Conservation (phyloP, 1,140 invertebrate species). For the Drosophila aff. region DNA sequence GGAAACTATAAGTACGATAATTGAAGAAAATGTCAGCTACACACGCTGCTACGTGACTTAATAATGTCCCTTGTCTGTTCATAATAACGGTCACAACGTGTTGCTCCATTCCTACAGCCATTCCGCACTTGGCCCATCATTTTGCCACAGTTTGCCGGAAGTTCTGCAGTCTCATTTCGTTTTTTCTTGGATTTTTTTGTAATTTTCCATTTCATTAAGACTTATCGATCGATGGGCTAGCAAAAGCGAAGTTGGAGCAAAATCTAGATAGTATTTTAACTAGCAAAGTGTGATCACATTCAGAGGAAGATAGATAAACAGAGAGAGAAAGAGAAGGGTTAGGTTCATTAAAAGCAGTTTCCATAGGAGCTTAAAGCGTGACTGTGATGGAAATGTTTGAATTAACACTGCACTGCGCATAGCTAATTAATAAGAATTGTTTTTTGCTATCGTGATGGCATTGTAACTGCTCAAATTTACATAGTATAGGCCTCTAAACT, state of each 20-base stretch:
- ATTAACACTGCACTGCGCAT: conserved; percentile 52
- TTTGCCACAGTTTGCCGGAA: conserved; percentile 20
- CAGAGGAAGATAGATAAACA: not conserved
- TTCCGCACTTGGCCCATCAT: conserved; percentile 6
- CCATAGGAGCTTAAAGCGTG: conserved; percentile 25
- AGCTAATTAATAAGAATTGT: conserved; percentile 23
- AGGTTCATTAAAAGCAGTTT: not conserved
- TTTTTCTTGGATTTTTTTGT: conserved; percentile 29
- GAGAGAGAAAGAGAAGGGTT: not conserved
- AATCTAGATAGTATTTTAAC: conserved; percentile 48
- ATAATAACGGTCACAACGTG: conserved; percentile 67
- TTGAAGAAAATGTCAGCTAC: conserved; percentile 81
- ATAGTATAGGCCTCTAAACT: not conserved
- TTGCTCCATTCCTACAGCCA: conserved; percentile 29
- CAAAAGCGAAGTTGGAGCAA: conserved; percentile 27
- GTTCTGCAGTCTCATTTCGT: conserved; percentile 10
- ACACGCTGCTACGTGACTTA: conserved; percentile 77
- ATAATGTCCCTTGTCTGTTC: conserved; percentile 70
- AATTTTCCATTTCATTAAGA: conserved; percentile 64
- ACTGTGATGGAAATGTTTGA: conserved; percentile 42
- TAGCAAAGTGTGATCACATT: conserved; percentile 12
- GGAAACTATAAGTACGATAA: conserved; percentile 79
- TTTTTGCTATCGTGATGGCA: conserved; percentile 21
- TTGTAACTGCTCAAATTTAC: conserved; percentile 28
- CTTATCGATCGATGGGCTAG: conserved; percentile 28